Conservation (phyloP, 2,888 invertebrate genomes). For the Nephrotoma appendiculata region DNA sequence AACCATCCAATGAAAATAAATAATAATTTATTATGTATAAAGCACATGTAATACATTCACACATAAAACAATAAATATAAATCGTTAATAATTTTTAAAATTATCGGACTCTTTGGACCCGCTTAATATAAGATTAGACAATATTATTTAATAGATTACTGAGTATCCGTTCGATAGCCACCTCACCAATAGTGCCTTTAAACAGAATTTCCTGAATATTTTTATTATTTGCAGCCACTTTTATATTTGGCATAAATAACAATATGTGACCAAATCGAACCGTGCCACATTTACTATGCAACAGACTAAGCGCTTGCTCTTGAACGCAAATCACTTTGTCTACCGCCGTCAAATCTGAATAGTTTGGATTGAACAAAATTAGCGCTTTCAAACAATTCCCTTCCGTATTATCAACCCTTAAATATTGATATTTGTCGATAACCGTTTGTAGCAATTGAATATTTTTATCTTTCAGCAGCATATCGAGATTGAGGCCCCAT, state of each 20-base stretch:
- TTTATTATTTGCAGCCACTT: constrained; percentile 17
- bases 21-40: neutral
- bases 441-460: constrained; percentile 44
- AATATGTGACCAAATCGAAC: constrained; percentile 59
- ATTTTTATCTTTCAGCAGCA: neutral
- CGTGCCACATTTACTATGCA: constrained; percentile 54
- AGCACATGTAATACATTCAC: neutral
- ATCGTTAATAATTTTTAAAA: neutral
- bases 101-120: neutral
- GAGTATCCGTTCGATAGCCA: constrained; percentile 41
- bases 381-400: constrained; percentile 74
- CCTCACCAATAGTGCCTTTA: constrained; percentile 59
- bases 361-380: constrained; percentile 65
- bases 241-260: constrained; percentile 53
- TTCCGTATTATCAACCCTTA: constrained; percentile 65
- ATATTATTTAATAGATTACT: neutral
- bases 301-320: constrained; percentile 64
- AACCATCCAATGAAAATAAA: neutral
- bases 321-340: constrained; percentile 52
- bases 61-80: neutral
- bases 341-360: constrained; percentile 43
- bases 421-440: constrained; percentile 45
- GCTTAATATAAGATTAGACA: neutral
- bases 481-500: constrained; percentile 35
- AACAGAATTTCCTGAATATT: constrained; percentile 36